These are phyloP conservation scores for Heliconius melpomene DNA, from an alignment of 1,140 invertebrate genomes.

Conservation along the genomic window DNA sequence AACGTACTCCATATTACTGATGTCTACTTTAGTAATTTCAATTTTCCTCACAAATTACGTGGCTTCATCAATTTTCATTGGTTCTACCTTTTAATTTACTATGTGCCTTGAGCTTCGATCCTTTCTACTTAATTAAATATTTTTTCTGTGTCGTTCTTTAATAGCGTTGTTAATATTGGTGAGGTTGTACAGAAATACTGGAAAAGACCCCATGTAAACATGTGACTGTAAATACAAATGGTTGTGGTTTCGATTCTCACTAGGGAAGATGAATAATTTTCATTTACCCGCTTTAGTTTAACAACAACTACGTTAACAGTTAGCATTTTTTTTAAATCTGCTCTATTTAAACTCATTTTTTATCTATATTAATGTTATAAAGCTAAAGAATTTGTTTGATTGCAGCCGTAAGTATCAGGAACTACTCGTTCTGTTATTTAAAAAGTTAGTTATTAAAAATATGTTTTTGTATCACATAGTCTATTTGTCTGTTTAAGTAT, in stretches of 20 bases:
- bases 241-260: not conserved
- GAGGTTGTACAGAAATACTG: not conserved
- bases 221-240: not conserved
- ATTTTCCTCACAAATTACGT: conserved; percentile 1
- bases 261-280: not conserved
- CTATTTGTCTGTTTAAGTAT: too few relatives aligned
- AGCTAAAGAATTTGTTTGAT: too few relatives aligned
- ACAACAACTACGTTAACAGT: too few relatives aligned
- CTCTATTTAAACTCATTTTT: too few relatives aligned
- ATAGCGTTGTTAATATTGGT: not conserved
- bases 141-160: not conserved
- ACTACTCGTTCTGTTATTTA: too few relatives aligned
- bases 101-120: not conserved
- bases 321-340: too few relatives aligned
- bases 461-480: too few relatives aligned
- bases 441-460: too few relatives aligned
- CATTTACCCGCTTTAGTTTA: not conserved
- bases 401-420: too few relatives aligned
- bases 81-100: not conserved
- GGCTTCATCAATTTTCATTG: conserved; percentile 11
- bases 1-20: not conserved
- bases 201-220: not conserved
- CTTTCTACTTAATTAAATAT: not conserved
- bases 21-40: not conserved
- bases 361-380: too few relatives aligned